A percentile compares a stretch with the other conserved stretches of the same genome.
These are phyloP conservation scores for Sebastes matsubarae DNA, from an alignment of 2,797 vertebrate genomes.

Conservation along the genomic window DNA sequence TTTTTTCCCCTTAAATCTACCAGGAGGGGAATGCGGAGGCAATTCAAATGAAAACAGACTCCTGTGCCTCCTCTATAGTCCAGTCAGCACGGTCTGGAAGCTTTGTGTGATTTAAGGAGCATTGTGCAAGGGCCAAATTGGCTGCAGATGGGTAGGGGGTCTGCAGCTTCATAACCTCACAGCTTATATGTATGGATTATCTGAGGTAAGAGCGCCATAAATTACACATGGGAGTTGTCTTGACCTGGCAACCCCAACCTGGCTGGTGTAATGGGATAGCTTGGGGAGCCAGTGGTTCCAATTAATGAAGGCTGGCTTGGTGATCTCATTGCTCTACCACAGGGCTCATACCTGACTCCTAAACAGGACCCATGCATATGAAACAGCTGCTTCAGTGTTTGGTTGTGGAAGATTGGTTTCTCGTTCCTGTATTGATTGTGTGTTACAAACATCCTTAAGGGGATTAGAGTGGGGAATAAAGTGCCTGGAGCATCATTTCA, in stretches of 20 bases:
- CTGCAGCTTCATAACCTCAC: slow-evolving; percentile 63
- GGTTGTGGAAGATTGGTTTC: slow-evolving; percentile 27
- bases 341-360: slow-evolving; percentile 19
- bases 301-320: slow-evolving; percentile 47
- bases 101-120: slow-evolving; percentile 70
- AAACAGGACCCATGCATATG: slow-evolving; percentile 22
- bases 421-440: slow-evolving; percentile 25
- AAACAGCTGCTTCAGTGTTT: slow-evolving; percentile 18
- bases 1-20: slow-evolving; percentile 53
- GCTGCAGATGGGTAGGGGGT: slow-evolving; percentile 71
- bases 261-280: slow-evolving; percentile 59
- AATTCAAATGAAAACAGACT: slow-evolving; percentile 72
- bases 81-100: slow-evolving; percentile 45
- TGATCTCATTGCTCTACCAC: slow-evolving; percentile 42
- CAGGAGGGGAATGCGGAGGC: slow-evolving; percentile 32
- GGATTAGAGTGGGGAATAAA: not conserved
- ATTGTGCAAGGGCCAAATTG: slow-evolving; percentile 69
- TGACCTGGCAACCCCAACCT: slow-evolving; percentile 59
- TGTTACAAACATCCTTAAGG: not conserved
- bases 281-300: slow-evolving; percentile 59
- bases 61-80: slow-evolving; percentile 50
- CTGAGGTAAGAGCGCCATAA: slow-evolving; percentile 61
- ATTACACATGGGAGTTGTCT: slow-evolving; percentile 68
- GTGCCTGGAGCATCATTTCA: not conserved
- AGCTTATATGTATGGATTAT: slow-evolving; percentile 73